Evolutionary conservation across 1,140 invertebrate species (phyloP).

Genomic region (Carcinoscorpius rotundicauda): DNA sequence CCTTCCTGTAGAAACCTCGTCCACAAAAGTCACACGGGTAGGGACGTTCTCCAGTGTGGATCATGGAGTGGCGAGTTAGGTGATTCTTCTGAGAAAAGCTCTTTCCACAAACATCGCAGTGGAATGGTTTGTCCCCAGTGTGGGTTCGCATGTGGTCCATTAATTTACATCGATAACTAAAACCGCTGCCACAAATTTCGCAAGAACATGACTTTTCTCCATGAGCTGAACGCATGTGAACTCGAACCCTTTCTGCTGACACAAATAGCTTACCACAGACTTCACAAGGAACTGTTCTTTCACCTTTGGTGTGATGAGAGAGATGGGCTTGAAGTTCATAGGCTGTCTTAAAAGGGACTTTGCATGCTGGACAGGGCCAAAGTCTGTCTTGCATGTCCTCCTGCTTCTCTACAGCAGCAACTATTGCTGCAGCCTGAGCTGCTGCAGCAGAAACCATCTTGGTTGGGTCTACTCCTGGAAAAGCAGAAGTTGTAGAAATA

Average conservation of each 20-base stretch:
- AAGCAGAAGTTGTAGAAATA: slow-evolving; percentile 17
- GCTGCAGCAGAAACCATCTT: slow-evolving; percentile 14
- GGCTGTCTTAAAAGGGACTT: slow-evolving; percentile 22
- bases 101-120: slow-evolving; percentile 26
- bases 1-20: slow-evolving; percentile 37
- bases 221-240: slow-evolving; percentile 23
- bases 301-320: slow-evolving; percentile 21
- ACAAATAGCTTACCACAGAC: slow-evolving; percentile 24
- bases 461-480: slow-evolving; percentile 18
- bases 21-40: slow-evolving; percentile 73
- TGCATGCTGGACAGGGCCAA: slow-evolving; percentile 24
- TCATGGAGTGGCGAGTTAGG: slow-evolving; percentile 34
- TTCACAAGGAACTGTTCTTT: slow-evolving; percentile 23
- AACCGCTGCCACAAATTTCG: slow-evolving; percentile 27
- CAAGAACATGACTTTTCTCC: slow-evolving; percentile 27
- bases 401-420: slow-evolving; percentile 3
- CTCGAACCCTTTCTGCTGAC: slow-evolving; percentile 20
- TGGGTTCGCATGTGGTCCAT: slow-evolving; percentile 28
- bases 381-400: slow-evolving; percentile 18
- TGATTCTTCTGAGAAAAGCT: slow-evolving; percentile 29
- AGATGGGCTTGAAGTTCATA: slow-evolving; percentile 24
- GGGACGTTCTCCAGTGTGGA: slow-evolving; percentile 80
- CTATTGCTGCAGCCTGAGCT: not conserved
- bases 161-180: slow-evolving; percentile 27
- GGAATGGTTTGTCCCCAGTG: slow-evolving; percentile 26